Evolutionary conservation across 1,140 invertebrate species (phyloP).

Genomic region (Caenorhabditis inopinata): DNA sequence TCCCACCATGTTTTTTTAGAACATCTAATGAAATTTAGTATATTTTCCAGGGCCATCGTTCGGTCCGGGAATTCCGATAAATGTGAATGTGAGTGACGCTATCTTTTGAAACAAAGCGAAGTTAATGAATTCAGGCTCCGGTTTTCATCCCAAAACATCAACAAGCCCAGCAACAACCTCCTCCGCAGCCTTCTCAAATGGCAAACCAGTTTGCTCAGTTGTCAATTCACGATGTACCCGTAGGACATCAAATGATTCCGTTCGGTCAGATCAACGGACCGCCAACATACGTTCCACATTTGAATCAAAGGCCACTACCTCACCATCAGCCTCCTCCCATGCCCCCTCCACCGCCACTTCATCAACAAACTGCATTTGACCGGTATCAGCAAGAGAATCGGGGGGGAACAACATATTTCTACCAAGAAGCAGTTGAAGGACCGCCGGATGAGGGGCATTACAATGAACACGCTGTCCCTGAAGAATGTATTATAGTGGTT

Average conservation of each 20-base stretch:
- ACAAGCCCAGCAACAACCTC: background rate
- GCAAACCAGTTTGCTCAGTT: slow-evolving; percentile 16
- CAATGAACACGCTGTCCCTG: background rate
- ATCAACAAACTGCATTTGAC: background rate
- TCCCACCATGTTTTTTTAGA: no score
- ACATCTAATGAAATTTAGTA: background rate
- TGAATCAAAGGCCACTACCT: background rate
- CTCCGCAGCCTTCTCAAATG: background rate
- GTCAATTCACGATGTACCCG: background rate
- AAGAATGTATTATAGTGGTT: slow-evolving; percentile 19
- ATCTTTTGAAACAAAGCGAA: background rate
- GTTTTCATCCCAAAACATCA: background rate
- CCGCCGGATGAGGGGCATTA: background rate
- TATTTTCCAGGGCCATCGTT: background rate
- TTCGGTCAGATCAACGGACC: background rate
- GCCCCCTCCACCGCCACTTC: background rate
- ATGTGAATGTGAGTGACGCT: background rate
- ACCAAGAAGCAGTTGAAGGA: background rate
- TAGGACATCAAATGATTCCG: background rate
- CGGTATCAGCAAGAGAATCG: slow-evolving; percentile 16
- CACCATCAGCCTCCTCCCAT: background rate
- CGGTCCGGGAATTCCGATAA: background rate
- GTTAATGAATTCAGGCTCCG: background rate
- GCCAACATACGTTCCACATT: background rate
- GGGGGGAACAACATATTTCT: slow-evolving; percentile 38